Evolutionary conservation across 2,113 vertebrate genomes (phyloP).

Genomic region (Poeciliopsis prolifica): DNA sequence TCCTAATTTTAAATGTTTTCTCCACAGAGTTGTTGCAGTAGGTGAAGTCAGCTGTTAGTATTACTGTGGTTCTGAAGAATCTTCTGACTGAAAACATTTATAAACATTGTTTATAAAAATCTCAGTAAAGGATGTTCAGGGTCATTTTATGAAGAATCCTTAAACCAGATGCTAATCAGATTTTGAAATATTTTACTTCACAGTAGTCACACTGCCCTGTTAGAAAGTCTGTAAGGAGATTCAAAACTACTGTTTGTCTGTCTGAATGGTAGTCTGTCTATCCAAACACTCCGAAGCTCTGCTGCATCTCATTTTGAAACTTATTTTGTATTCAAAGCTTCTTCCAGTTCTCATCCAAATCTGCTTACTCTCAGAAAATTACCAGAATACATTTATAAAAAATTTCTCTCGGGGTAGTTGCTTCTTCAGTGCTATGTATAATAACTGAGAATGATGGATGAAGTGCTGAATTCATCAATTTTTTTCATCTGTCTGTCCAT

Average conservation of each 20-base stretch:
- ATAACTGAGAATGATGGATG: constrained; percentile 6
- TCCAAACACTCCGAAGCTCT: background rate
- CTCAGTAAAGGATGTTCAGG: too few relatives aligned
- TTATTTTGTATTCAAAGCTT: constrained; percentile 36
- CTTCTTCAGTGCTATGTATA: background rate
- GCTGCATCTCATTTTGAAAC: constrained; percentile 13
- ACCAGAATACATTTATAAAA: constrained; percentile 14
- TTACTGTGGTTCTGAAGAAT: too few relatives aligned
- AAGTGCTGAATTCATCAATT: background rate
- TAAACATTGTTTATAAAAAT: too few relatives aligned
- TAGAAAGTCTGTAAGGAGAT: background rate
- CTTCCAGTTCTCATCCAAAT: constrained; percentile 20
- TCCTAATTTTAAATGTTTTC: too few relatives aligned
- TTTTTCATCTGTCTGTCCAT: background rate
- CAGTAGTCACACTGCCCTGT: background rate
- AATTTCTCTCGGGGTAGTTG: background rate
- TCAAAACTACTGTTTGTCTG: too few relatives aligned
- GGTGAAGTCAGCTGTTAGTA: background rate
- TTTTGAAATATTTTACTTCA: background rate
- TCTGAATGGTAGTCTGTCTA: background rate
- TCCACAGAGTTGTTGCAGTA: background rate
- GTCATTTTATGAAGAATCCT: background rate
- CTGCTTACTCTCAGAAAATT: constrained; percentile 9
- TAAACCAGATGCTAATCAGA: background rate
- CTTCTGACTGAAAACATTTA: too few relatives aligned